Percentiles rank a stretch among this genome's conserved stretches.
Evolutionary conservation across 2,797 vertebrate species (phyloP).

Genomic region (Chiroxiphia lanceolata): DNA sequence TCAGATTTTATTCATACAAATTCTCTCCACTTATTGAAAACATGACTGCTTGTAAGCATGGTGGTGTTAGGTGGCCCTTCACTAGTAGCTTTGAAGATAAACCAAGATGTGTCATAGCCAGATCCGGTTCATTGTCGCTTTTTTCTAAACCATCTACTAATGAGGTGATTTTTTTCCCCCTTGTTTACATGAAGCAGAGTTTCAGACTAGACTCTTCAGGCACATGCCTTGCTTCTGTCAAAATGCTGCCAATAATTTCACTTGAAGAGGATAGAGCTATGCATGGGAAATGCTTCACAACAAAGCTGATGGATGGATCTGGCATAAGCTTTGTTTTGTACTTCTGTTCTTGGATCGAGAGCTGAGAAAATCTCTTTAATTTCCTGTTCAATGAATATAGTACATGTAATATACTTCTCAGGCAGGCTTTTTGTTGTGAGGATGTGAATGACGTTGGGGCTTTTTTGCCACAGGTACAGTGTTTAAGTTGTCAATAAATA

Average conservation of each 20-base stretch:
- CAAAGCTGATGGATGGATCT: slow-evolving; percentile 14
- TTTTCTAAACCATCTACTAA: not conserved
- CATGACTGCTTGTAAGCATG: not conserved
- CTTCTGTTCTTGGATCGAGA: slow-evolving; percentile 1
- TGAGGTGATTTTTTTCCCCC: not conserved
- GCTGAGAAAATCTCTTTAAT: slow-evolving; percentile 18
- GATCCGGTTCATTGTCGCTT: not conserved
- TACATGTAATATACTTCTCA: not conserved
- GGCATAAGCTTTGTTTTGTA: slow-evolving; percentile 27
- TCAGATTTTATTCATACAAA: not conserved
- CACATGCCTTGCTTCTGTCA: not conserved
- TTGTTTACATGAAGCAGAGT: not conserved
- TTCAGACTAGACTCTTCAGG: not conserved
- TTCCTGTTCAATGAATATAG: not conserved
- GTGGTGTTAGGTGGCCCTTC: not conserved
- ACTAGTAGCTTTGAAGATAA: not conserved
- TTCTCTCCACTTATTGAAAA: not conserved
- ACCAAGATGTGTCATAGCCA: not conserved
- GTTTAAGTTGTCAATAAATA: not conserved
- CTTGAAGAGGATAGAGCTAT: not conserved
- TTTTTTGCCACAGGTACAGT: not conserved
- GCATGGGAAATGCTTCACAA: slow-evolving; percentile 4
- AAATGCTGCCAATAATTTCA: slow-evolving; percentile 36
- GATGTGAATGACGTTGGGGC: not conserved
- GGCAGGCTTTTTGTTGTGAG: not conserved